These are phyloP conservation scores for Brachionus koreanus DNA, from an alignment of 1,140 invertebrate species.

Conservation along the genomic window DNA sequence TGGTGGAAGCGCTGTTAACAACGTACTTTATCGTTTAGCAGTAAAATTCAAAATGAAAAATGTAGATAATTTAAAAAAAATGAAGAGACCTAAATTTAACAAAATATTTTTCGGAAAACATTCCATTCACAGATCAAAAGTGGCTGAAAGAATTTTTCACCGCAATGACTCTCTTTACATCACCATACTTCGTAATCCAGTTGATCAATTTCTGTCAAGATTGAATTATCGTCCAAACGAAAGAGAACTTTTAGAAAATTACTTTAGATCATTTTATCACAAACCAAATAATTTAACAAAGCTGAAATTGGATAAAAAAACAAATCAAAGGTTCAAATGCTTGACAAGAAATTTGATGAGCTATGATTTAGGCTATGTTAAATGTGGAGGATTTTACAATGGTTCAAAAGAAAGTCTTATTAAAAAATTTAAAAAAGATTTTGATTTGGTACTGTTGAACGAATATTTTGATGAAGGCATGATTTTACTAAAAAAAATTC, in stretches of 20 bases:
- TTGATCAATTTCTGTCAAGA: background rate
- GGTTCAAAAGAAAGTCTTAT: background rate
- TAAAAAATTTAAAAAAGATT: background rate
- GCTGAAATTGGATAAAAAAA: background rate
- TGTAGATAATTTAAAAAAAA: background rate
- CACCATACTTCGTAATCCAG: background rate
- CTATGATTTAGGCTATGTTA: background rate
- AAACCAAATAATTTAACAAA: background rate
- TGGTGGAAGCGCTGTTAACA: background rate
- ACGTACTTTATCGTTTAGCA: background rate
- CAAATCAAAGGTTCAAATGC: too few species aligned
- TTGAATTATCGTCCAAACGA: background rate
- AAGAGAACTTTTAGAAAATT: background rate
- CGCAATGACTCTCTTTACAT: background rate
- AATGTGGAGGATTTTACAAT: background rate
- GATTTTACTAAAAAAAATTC: background rate
- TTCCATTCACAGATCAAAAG: background rate
- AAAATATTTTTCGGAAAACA: background rate
- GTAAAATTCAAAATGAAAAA: background rate
- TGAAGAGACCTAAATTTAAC: background rate
- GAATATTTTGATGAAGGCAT: background rate
- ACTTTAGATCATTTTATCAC: background rate
- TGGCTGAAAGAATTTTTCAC: background rate
- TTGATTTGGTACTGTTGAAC: background rate
- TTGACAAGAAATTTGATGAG: background rate